phyloP scores from a whole-genome alignment of 1,140 invertebrate species.

The Bombus picipes region DNA sequence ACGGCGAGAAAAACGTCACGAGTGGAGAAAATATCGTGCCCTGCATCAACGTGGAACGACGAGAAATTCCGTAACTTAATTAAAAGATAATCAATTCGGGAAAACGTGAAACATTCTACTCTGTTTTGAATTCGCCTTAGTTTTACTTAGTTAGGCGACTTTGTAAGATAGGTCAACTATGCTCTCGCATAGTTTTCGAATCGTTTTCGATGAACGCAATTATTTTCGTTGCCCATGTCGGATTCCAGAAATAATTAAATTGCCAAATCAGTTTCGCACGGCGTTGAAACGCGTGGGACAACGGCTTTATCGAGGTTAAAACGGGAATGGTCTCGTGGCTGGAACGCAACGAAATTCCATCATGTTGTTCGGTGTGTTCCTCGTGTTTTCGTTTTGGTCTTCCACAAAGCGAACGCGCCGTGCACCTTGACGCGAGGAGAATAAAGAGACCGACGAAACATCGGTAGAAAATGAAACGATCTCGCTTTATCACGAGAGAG shows the following conservation, averaged over 20 bases:
- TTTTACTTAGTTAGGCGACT: no score
- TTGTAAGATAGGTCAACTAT: no score
- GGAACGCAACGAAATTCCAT: constrained; percentile 31
- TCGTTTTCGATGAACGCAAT: constrained; percentile 28
- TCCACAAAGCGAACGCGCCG: background rate
- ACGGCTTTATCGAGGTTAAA: background rate
- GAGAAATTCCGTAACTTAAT: constrained; percentile 22
- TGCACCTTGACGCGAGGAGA: background rate
- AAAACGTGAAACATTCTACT: background rate
- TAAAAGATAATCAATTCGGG: constrained; percentile 25
- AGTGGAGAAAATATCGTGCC: background rate
- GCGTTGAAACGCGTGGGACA: background rate
- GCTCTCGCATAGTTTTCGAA: background rate
- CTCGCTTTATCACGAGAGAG: background rate
- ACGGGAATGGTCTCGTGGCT: no score
- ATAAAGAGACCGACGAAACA: background rate
- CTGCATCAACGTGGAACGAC: background rate
- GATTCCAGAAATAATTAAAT: constrained; percentile 47
- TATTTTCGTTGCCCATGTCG: background rate
- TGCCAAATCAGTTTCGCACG: constrained; percentile 23
- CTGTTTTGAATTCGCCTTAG: background rate
- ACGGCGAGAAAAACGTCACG: background rate
- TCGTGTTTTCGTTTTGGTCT: constrained; percentile 19
- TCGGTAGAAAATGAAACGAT: background rate
- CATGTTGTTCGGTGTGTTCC: background rate